Base-by-base conservation (phyloP, 2,888 invertebrate species). In the Eristalis arbustorum region DNA sequence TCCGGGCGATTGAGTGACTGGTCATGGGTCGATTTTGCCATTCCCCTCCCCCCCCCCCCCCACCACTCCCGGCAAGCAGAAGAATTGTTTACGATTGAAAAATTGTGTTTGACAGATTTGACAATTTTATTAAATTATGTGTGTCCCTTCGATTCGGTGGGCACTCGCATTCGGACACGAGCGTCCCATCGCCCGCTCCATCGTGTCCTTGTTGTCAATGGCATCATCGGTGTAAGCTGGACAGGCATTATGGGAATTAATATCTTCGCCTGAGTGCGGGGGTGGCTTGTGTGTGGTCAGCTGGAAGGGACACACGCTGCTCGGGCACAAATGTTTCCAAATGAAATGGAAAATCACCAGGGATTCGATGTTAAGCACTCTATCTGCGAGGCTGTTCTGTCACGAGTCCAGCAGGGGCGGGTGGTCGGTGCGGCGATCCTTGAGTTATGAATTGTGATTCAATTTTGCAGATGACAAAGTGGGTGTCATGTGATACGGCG, bases 71-170 rank as follows among this genome's bases (percentile, higher is more conserved):
- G 18, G 42, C 14, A 3, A 42, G 5, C n/a, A n/a, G n/a, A 42
- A n/a, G 42, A 42, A 80, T 84, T 83, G 82, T 78, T 82, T 83
- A 74, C 75, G 78, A 76, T 82, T 63, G 69, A 67, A 79, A 87
- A 84, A 84, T 80, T 84, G 79, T 84, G 71, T 80, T 80, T 72
- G 88, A 88, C 73, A 76, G 88, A 80, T 80, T 74, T 83, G 88
- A 88, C 88, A 76, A 68, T 88, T 88, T 88, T 88, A 88, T 88
- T 84, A 76, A 88, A 84, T 84, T 84, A 84, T 84, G 42, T 84
- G 75, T 82, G 81, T 75, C 75, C 49, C 37, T 84, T 72, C 76
- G 37, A 76, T 76, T 84, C 72, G 73, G 72, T 56, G 74, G 67
- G 76, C 69, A n/a, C n/a, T 74, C 77, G 74, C 49, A 49, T n/a